A percentile compares a stretch with the other conserved stretches of the same genome.
These are phyloP conservation scores for Timema cristinae DNA, from an alignment of 2,888 invertebrate species.

Conservation along the genomic window DNA sequence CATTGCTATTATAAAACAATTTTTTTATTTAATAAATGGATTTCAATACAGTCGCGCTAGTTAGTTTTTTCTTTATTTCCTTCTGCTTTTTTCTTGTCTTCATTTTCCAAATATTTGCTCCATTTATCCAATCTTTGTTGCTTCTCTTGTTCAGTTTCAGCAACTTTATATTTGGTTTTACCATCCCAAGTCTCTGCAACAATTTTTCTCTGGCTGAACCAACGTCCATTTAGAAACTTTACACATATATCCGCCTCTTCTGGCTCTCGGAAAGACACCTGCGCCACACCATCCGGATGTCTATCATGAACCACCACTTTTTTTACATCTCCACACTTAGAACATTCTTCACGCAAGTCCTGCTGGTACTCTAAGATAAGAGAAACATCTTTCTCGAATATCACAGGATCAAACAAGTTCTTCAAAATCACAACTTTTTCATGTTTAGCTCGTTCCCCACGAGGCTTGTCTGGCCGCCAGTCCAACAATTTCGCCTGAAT, in stretches of 20 bases:
- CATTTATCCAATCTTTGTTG: conserved; percentile 79
- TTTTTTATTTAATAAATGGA: too few species aligned
- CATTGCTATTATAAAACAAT: too few species aligned
- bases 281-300: conserved; percentile 91
- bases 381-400: conserved; percentile 86
- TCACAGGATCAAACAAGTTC: conserved; percentile 84
- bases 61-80: too few species aligned
- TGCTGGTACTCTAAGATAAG: conserved; percentile 87
- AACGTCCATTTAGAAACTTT: conserved; percentile 79
- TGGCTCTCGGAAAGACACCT: conserved; percentile 83
- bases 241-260: conserved; percentile 92
- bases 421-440: conserved; percentile 90
- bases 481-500: conserved; percentile 94
- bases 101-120: conserved; percentile 74
- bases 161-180: conserved; percentile 84
- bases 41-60: too few species aligned
- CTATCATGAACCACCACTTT: conserved; percentile 89
- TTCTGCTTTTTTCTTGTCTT: conserved; percentile 43
- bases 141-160: conserved; percentile 85
- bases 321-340: conserved; percentile 86
- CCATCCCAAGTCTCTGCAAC: conserved; percentile 93
- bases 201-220: conserved; percentile 83
- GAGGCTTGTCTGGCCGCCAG: conserved; percentile 91
- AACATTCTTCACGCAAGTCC: conserved; percentile 83
- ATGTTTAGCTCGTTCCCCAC: conserved; percentile 79